A percentile compares a stretch with the other conserved stretches of the same genome.
Evolutionary conservation across 1,140 invertebrate genomes (phyloP).

Genomic region (Xylocopa sonorina): DNA sequence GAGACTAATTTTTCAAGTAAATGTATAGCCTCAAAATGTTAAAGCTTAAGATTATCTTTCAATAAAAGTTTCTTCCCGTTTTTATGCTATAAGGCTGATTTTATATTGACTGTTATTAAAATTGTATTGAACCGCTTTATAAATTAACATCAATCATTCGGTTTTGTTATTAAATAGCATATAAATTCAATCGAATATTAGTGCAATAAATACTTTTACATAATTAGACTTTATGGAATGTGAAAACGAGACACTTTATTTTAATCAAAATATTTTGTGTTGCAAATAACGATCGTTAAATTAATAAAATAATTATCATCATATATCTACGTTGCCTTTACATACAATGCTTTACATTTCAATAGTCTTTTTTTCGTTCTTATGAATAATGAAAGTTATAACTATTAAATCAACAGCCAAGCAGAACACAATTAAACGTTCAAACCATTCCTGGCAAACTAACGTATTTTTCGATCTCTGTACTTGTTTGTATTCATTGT

Average conservation of each 20-base stretch:
- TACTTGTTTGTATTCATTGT: background rate
- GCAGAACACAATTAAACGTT: background rate
- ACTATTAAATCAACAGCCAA: slow-evolving; percentile 5
- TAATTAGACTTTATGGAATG: slow-evolving; percentile 49
- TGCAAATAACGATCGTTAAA: slow-evolving; percentile 19
- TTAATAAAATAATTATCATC: slow-evolving; percentile 25
- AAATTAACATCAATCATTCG: slow-evolving; percentile 28
- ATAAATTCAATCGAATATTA: slow-evolving; percentile 32
- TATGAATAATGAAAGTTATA: background rate
- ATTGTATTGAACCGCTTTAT: slow-evolving; percentile 16
- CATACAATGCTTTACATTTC: slow-evolving; percentile 4
- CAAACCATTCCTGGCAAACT: background rate
- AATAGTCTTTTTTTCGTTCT: slow-evolving; percentile 37
- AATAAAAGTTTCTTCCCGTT: slow-evolving; percentile 28
- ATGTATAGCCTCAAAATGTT: slow-evolving; percentile 39
- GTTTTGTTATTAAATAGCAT: slow-evolving; percentile 9
- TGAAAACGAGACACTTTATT: slow-evolving; percentile 43
- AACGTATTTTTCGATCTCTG: background rate
- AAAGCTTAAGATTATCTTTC: slow-evolving; percentile 36
- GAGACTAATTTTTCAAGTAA: slow-evolving; percentile 18
- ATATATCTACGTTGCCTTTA: slow-evolving; percentile 20
- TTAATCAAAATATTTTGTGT: slow-evolving; percentile 24
- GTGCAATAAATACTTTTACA: slow-evolving; percentile 41
- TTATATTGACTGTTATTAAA: slow-evolving; percentile 44
- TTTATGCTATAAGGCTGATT: slow-evolving; percentile 40